Evolutionary conservation across 2,113 vertebrate genomes (phyloP).

Genomic region (Peromyscus polionotus): DNA sequence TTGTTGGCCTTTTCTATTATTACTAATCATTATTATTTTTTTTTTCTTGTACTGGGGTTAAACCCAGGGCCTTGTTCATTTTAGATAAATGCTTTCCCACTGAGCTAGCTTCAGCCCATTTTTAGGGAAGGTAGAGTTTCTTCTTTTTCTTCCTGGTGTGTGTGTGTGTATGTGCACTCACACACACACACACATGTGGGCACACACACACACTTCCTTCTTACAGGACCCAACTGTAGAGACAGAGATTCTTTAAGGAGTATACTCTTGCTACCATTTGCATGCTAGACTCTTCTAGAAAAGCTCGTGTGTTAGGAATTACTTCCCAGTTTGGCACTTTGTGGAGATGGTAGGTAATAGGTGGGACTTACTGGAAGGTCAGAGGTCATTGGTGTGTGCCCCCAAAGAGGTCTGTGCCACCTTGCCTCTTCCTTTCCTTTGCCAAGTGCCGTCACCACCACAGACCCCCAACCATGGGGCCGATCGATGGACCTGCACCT

Average conservation of each 20-base stretch:
- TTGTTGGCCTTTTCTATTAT: not conserved
- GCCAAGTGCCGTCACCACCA: not conserved
- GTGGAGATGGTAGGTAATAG: not conserved
- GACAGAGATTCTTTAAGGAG: not conserved
- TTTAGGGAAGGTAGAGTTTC: not conserved
- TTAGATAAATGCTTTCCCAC: not conserved
- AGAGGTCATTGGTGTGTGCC: not conserved
- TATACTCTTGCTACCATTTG: not conserved
- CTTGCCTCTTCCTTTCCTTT: not conserved
- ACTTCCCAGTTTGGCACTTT: not conserved
- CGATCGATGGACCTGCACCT: not conserved
- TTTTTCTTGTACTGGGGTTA: not conserved
- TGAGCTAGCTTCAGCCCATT: not conserved
- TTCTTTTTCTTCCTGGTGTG: not conserved
- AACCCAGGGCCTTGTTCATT: not conserved
- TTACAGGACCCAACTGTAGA: not conserved
- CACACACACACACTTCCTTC: not conserved
- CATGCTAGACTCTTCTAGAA: not conserved
- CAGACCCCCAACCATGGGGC: not conserved
- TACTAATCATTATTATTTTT: not conserved
- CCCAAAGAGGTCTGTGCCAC: not conserved
- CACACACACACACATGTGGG: not conserved
- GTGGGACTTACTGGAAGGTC: not conserved
- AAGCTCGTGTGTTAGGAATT: not conserved
- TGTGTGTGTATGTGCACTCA: not conserved